Evolutionary conservation across 2,797 vertebrate species (phyloP).

Genomic region (Anabas testudineus): DNA sequence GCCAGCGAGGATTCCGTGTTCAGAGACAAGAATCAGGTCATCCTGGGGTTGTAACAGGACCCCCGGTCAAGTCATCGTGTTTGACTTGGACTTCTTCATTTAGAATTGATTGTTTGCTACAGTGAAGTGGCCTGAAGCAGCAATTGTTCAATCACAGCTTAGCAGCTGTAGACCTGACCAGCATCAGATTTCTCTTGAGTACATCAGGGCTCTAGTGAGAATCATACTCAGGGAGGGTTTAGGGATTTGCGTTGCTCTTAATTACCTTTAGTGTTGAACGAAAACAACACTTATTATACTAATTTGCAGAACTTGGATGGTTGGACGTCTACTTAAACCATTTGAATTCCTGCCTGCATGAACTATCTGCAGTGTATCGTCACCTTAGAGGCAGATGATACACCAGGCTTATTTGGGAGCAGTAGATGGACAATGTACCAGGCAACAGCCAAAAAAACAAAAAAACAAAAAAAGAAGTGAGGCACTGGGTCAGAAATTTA

Average conservation of each 20-base stretch:
- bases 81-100: conserved; percentile 17
- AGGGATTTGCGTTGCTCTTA: too few species aligned
- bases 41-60: not conserved
- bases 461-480: too few species aligned
- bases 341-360: not conserved
- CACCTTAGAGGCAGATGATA: conserved; percentile 37
- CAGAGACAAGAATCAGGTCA: not conserved
- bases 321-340: not conserved
- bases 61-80: not conserved
- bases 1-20: not conserved
- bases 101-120: conserved; percentile 1
- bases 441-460: conserved; percentile 44
- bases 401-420: conserved; percentile 23
- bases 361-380: conserved; percentile 31
- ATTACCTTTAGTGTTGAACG: too few species aligned
- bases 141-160: not conserved
- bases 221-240: not conserved
- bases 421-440: conserved; percentile 38
- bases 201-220: not conserved
- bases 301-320: too few species aligned
- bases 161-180: not conserved
- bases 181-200: not conserved
- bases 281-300: too few species aligned
- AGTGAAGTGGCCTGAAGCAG: not conserved
- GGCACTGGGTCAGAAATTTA: conserved; percentile 52